These are phyloP conservation scores for Neoniphon sammara DNA, from an alignment of 2,797 vertebrate species.

Conservation along the genomic window DNA sequence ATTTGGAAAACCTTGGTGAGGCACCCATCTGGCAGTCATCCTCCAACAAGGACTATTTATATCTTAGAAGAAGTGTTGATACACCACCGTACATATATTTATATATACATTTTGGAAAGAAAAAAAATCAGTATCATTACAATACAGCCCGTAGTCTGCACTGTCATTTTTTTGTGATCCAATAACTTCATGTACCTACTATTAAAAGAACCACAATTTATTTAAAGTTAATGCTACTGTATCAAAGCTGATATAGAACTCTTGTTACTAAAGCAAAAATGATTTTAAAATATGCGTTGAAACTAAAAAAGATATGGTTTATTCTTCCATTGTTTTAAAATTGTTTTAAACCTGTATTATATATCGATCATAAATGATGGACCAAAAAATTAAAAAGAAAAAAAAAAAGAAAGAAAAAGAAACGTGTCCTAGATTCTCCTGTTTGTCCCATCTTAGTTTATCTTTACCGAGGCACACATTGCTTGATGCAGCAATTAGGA, in stretches of 20 bases:
- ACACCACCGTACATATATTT: no score
- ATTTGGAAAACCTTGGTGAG: background rate
- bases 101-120: background rate
- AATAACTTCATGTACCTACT: no score
- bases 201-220: no score
- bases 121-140: background rate
- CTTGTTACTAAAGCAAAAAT: background rate
- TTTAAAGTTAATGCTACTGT: no score
- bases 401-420: background rate
- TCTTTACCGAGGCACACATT: conserved; percentile 24
- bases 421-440: background rate
- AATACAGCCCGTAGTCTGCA: background rate
- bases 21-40: background rate
- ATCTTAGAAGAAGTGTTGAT: background rate
- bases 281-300: no score
- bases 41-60: background rate
- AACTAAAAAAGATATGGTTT: no score
- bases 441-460: conserved; percentile 28
- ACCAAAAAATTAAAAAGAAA: background rate
- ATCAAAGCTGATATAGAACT: no score
- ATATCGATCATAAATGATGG: background rate
- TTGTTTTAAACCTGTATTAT: background rate
- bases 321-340: no score
- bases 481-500: conserved; percentile 44
- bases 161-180: no score